These are phyloP conservation scores for Chymomyza procnemis DNA, from an alignment of 2,888 invertebrate genomes.

Conservation along the genomic window DNA sequence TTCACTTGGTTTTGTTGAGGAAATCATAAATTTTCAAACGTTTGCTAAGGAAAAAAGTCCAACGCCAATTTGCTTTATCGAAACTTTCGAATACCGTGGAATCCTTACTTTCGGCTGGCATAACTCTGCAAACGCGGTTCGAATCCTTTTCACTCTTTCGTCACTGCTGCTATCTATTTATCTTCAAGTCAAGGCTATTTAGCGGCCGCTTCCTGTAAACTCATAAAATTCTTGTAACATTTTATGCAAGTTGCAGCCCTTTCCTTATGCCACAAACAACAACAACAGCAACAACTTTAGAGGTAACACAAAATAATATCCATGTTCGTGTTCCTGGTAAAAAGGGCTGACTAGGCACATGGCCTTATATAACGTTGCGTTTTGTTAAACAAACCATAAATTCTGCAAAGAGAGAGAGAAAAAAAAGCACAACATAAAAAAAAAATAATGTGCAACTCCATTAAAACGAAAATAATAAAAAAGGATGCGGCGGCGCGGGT, in stretches of 20 bases:
- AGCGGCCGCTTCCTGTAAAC: neutral
- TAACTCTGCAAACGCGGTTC: neutral
- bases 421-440: conserved; percentile 43
- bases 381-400: conserved; percentile 72
- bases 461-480: conserved; percentile 34
- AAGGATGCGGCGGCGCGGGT: conserved; percentile 40
- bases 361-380: conserved; percentile 54
- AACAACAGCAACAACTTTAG: neutral
- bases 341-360: neutral
- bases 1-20: too few relatives aligned
- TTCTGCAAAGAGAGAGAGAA: conserved; percentile 53
- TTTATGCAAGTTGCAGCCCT: neutral
- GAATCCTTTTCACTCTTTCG: too few relatives aligned
- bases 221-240: conserved; percentile 3
- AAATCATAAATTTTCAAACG: too few relatives aligned
- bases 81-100: too few relatives aligned
- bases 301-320: neutral
- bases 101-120: too few relatives aligned
- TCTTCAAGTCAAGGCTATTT: neutral
- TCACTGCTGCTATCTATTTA: neutral
- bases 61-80: too few relatives aligned
- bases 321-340: conserved; percentile 1
- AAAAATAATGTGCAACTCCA: conserved; percentile 18
- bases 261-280: conserved; percentile 1
- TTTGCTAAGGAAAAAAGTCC: too few relatives aligned